A percentile compares a stretch with the other conserved stretches of the same genome.
These are phyloP conservation scores for Microtus richardsoni DNA, from an alignment of 2,113 vertebrate genomes.

Conservation along the genomic window DNA sequence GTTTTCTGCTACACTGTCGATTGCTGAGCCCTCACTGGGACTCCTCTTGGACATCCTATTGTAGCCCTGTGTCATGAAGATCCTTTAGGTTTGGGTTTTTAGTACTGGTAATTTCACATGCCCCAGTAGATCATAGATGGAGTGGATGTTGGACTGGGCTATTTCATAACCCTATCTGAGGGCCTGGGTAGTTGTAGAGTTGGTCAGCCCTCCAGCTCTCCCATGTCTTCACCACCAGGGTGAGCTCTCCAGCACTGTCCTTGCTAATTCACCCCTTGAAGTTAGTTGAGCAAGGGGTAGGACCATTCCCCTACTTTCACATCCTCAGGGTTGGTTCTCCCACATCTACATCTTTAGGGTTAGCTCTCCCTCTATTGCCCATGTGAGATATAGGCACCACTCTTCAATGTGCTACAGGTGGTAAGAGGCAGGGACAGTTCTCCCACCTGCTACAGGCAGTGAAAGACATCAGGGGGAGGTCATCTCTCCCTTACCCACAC, in stretches of 20 bases:
- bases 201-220: not conserved
- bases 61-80: not conserved
- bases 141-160: not conserved
- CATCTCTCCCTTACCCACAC: no score
- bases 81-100: not conserved
- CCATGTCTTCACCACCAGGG: not conserved
- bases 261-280: not conserved
- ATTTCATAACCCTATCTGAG: not conserved
- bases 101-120: not conserved
- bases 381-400: not conserved
- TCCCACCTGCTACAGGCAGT: not conserved
- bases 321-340: not conserved
- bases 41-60: not conserved
- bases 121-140: not conserved
- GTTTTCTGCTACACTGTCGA: no score
- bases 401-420: not conserved
- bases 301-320: not conserved
- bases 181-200: not conserved
- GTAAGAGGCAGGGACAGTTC: not conserved
- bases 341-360: not conserved
- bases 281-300: not conserved
- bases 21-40: not conserved
- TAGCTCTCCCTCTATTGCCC: not conserved
- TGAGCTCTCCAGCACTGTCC: not conserved
- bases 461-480: accelerated